Conservation (phyloP, 2,888 invertebrate genomes). For the Lissonota sp. region DNA sequence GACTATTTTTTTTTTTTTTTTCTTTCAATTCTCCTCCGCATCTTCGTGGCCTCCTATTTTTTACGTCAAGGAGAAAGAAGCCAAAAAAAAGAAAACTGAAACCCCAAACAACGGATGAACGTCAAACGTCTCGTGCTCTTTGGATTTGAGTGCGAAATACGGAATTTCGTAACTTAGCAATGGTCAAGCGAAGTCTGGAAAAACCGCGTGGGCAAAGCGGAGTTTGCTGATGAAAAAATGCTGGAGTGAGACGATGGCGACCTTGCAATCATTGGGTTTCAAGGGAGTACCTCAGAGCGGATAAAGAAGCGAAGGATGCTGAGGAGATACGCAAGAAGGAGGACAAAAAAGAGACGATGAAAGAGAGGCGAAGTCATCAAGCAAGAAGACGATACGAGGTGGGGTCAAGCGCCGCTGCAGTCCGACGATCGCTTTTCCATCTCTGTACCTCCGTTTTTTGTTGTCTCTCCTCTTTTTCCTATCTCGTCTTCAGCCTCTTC, state of each 20-base stretch:
- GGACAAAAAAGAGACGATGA: conserved; percentile 10
- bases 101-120: conserved; percentile 10
- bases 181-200: too few species aligned
- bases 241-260: too few species aligned
- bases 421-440: conserved; percentile 56
- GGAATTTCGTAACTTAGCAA: too few species aligned
- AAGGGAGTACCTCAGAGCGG: background rate
- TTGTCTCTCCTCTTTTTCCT: conserved; percentile 1
- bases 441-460: conserved; percentile 45
- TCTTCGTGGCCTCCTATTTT: conserved; percentile 22
- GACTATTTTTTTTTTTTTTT: conserved; percentile 11
- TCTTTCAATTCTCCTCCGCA: background rate
- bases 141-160: too few species aligned
- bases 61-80: conserved; percentile 23
- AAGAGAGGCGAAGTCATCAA: background rate
- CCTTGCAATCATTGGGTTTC: too few species aligned
- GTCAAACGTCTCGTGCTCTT: background rate
- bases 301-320: background rate
- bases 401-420: conserved; percentile 44
- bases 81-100: conserved; percentile 11
- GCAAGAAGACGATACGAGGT: conserved; percentile 32
- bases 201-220: too few species aligned
- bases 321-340: conserved; percentile 17
- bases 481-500: conserved; percentile 13
- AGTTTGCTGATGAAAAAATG: too few species aligned